Base-by-base conservation (phyloP, 2,888 invertebrate genomes). In the Nomada ruficornis region DNA sequence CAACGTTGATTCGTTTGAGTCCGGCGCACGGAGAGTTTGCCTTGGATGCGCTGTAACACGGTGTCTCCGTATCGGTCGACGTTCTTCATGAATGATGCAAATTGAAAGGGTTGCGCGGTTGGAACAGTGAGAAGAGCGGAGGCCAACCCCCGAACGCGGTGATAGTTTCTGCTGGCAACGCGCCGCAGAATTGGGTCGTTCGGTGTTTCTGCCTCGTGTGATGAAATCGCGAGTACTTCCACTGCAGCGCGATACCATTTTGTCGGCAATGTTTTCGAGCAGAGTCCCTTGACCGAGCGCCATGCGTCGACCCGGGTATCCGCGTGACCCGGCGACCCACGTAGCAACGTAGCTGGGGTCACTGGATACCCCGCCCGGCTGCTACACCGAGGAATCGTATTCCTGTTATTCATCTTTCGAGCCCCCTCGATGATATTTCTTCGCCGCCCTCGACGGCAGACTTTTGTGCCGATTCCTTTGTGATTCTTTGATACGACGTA, bases 291-390 rank as follows among this genome's bases (percentile, higher is more conserved):
- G 89, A 88, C 87, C 88, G 87, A 86, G 85, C 88, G 88, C 74
- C 89, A 90, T 89, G 88, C 90, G 87, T 83, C 88, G 90, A 88
- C 90, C 90, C 88, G 88, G 89, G 89, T 89, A 89, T 84, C 89
- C 88, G 88, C 87, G 90, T 91, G 91, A 91, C 91, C 91, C 83
- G 89, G 77, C 89, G 90, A 90, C 90, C 89, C 70, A 84, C 82
- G 89, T 86, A 82, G 82, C 85, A 74, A 79, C 77, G 77, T 78
- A 87, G 89, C 87, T 88, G 86, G 79, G 90, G 88, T 91, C 90
- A 89, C 80, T 74, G 84, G 71, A 78, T 87, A 89, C 89, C 86
- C 85, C 88, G 80, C 87, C 87, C 86, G 82, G 81, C 80, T 78
- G 44, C 55, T 63, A 63, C 42, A 42, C 44, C 80, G 26, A 67